A percentile compares a stretch with the other conserved stretches of the same genome.
Conservation (phyloP, 2,888 invertebrate genomes). For the Macrosoma leucophasiata region DNA sequence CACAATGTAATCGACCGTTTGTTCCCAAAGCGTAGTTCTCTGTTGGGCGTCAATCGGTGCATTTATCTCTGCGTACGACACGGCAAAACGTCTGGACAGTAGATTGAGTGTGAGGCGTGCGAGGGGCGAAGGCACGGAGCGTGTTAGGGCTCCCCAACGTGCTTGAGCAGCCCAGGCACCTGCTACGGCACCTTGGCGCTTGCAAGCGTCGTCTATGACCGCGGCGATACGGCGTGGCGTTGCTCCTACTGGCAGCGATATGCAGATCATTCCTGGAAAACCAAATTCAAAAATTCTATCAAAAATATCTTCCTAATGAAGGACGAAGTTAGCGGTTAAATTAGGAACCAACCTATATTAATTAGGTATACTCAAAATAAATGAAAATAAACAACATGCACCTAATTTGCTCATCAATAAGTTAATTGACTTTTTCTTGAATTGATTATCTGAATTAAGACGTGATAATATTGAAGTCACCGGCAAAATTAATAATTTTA, state of each 20-base stretch:
- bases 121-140: slow-evolving; percentile 76
- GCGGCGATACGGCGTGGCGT: slow-evolving; percentile 55
- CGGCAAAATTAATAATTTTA: too few relatives aligned
- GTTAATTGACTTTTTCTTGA: too few relatives aligned
- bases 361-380: too few relatives aligned
- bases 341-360: too few relatives aligned
- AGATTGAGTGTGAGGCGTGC: slow-evolving; percentile 75
- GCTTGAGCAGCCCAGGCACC: slow-evolving; percentile 68
- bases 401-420: too few relatives aligned
- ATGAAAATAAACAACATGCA: too few relatives aligned
- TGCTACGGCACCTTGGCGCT: slow-evolving; percentile 69
- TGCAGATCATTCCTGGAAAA: slow-evolving; percentile 78
- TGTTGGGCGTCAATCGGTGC: slow-evolving; percentile 47
- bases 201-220: slow-evolving; percentile 46
- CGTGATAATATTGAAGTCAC: too few relatives aligned
- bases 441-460: too few relatives aligned
- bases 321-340: too few relatives aligned
- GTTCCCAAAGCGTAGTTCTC: slow-evolving; percentile 78
- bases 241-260: slow-evolving; percentile 76
- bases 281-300: too few relatives aligned
- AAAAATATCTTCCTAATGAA: too few relatives aligned
- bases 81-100: slow-evolving; percentile 79
- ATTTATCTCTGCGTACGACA: slow-evolving; percentile 78
- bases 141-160: slow-evolving; percentile 74
- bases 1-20: slow-evolving; percentile 77